phyloP scores from a whole-genome alignment of 2,888 invertebrate species.

The Yponomeuta plumbellus region DNA sequence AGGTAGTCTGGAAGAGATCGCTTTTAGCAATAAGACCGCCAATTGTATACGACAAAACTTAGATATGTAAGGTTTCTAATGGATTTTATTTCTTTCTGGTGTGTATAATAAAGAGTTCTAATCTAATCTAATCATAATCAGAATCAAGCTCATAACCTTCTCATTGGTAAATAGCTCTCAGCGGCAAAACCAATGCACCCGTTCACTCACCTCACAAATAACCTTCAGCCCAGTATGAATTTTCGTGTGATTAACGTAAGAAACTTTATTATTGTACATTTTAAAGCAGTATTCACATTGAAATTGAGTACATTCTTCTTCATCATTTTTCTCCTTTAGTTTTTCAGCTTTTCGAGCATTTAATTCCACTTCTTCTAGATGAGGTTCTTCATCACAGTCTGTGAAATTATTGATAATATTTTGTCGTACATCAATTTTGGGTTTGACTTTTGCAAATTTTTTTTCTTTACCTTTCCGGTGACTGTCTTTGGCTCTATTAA shows the following conservation, averaged over 20 bases:
- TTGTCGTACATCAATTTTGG: conserved; percentile 22
- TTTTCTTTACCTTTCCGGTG: conserved; percentile 21
- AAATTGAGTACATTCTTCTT: conserved; percentile 43
- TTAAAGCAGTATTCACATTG: conserved; percentile 66
- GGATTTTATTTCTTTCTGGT: no score
- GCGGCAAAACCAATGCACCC: no score
- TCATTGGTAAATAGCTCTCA: no score
- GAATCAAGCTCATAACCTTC: no score
- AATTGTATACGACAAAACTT: no score
- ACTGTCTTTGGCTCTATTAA: not conserved
- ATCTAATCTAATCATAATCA: no score
- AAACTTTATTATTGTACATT: conserved; percentile 54
- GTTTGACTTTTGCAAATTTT: conserved; percentile 22
- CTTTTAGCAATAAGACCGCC: no score
- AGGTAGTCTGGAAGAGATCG: no score
- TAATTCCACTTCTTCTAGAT: conserved; percentile 26
- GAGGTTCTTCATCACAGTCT: conserved; percentile 26
- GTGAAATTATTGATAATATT: not conserved
- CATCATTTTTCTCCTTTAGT: conserved; percentile 27
- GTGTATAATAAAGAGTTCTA: no score
- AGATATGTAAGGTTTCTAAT: no score
- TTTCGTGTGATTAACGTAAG: conserved; percentile 61
- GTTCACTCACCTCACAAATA: conserved; percentile 40
- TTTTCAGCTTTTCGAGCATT: conserved; percentile 18
- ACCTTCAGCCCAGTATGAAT: conserved; percentile 67